phyloP scores from a whole-genome alignment of 2,113 vertebrate genomes.

The Pluvianellus socialis region DNA sequence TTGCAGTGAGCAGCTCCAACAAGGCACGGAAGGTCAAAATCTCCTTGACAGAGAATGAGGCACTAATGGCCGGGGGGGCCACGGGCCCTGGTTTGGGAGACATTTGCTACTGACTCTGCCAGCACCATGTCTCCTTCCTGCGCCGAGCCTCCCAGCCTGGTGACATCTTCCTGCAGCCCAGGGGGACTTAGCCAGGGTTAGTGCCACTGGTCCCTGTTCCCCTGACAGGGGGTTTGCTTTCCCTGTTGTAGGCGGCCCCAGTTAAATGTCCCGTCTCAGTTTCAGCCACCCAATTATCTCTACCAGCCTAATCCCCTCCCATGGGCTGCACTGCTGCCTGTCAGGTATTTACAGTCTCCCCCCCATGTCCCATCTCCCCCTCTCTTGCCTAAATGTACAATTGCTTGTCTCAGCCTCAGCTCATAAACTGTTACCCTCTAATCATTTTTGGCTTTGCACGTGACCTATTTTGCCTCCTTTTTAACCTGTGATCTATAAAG shows the following conservation, averaged over 20 bases:
- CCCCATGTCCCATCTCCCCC: not conserved
- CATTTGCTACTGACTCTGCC: not conserved
- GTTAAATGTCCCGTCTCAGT: not conserved
- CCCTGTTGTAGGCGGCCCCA: not conserved
- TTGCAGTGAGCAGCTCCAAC: not conserved
- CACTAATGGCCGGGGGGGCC: not conserved
- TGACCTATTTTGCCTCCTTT: not conserved
- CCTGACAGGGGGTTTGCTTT: not conserved
- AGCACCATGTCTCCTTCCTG: not conserved
- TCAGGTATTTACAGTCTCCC: not conserved
- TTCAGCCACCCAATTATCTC: not conserved
- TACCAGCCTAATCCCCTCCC: not conserved
- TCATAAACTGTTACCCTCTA: not conserved
- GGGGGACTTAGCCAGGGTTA: not conserved
- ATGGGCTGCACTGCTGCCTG: not conserved
- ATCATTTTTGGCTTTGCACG: not conserved
- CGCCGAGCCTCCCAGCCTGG: not conserved
- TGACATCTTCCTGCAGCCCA: not conserved
- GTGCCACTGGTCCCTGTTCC: not conserved
- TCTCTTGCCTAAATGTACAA: not conserved
- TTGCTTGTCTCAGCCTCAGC: not conserved
- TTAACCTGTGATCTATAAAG: not conserved
- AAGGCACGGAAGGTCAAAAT: not conserved
- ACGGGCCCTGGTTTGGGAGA: not conserved
- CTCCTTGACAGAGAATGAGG: not conserved